Evolutionary conservation across 2,113 vertebrate genomes (phyloP), one percentile per base, ranked within the genome.

Genomic region (Colistium nudipinnis): DNA sequence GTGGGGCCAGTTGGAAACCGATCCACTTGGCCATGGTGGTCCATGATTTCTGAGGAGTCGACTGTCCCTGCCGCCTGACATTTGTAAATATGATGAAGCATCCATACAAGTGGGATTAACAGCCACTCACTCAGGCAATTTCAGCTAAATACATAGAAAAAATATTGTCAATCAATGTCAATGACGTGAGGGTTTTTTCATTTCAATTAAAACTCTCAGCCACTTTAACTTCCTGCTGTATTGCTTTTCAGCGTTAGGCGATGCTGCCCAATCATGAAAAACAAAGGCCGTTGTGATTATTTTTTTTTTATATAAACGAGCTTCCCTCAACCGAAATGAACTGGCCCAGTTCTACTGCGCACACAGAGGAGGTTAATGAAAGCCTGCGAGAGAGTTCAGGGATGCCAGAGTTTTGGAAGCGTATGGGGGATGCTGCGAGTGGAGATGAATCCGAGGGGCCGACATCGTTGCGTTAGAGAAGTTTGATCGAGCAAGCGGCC

Each of bases 291-390:
- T n/a, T n/a, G n/a, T n/a, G n/a, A n/a, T n/a, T n/a, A n/a, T n/a
- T n/a, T n/a, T n/a, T n/a, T n/a, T n/a, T n/a, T n/a, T n/a, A n/a
- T n/a, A n/a, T n/a, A n/a, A n/a, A n/a, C n/a, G n/a, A n/a, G n/a
- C n/a, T n/a, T n/a, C n/a, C n/a, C n/a, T n/a, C n/a, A n/a, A n/a
- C n/a, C n/a, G 30, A 51, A 27, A 48, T 48, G 22, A 8, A 33
- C 6, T 2, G 9, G 22, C 44, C n/a, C 51, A 49, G 13, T 47
- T 48, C 27, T 2, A 3, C 63, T 62, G 54, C 31, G 63, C 59
- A 41, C 45, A 59, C 52, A 41, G 64, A 79, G 27, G 52, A 74
- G 60, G 59, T 57, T 68, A 36, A 63, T 79, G 38, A 62, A 68
- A 56, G 38, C n/a, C n/a, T 39, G 51, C 17, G 36, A 7, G 22